Evolutionary conservation across 2,113 vertebrate genomes (phyloP), one percentile per base, ranked within the genome.

Genomic region (Vicugna pacos): DNA sequence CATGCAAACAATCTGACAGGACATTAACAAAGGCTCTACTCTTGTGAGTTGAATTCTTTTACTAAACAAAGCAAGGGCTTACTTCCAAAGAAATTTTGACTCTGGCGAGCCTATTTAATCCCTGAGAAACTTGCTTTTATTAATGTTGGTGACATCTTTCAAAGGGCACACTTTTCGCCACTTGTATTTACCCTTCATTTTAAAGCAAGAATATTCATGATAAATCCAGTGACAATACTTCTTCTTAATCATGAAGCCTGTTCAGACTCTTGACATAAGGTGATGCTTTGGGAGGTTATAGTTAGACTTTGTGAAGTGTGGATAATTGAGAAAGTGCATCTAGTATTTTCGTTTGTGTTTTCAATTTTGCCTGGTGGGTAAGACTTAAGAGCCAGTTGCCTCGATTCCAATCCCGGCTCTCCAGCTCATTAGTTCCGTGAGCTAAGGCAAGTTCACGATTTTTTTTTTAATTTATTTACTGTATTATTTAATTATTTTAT

Each of bases 141-240:
- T 82, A 94, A 70, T 2, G n/a, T 28, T 32, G 67, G 69, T 13
- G 20, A 73, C 24, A 58, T 84, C 72, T 89, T 95, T 90, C 82
- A 96, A 95, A 84, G 60, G 58, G n/a, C 67, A 54, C 13, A 42
- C 28, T 38, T 6, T 15, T 35, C 38, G 16, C 80, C 95, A 93
- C 95, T 82, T 94, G 82, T 32, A 91, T n/a, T 67, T 70, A 50
- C 46, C 85, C 13, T 85, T 82, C 62, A 4, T 75, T 83, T 93
- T 83, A 95, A 96, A 73, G 77, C n/a, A 42, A 54, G 30, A 52
- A 60, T 94, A 76, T 50, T 64, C 77, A 94, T 84, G 54, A 84
- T 16, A 56, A 90, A 20, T 64, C 24, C 56, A 60, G 38, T 65
- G 84, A 60, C 20, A 62, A 13, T 91, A 48, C 77, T 92, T 94